Base-by-base conservation (phyloP, 2,888 invertebrate species). In the Parelbella ahira region DNA sequence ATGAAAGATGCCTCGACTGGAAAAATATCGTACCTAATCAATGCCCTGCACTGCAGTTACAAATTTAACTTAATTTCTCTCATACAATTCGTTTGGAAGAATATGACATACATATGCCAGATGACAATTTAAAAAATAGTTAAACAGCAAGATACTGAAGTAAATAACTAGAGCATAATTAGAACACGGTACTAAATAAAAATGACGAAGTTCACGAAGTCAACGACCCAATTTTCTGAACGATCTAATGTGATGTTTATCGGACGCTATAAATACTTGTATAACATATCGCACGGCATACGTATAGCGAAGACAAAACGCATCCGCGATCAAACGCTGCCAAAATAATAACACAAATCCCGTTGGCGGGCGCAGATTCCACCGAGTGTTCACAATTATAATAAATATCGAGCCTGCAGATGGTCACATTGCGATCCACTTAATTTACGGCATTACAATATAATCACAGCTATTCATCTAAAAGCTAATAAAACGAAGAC, bases 301-400 rank as follows among this genome's bases (percentile, higher is more conserved):
- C 4, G 15, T 15, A 68, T 60, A 65, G 59, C 55, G 49, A 64
- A 75, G 61, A 74, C 75, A 74, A 77, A 80, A 74, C 66, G 71
- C 75, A 79, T 78, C 77, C 75, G 76, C 59, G 66, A 68, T 71
- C 67, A 63, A 54, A 62, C 65, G 70, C 60, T 79, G 79, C 80
- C 79, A 78, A 76, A 77, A 72, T 72, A 66, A 76, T 76, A 75
- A 71, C 56, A 71, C 68, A 71, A 56, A 52, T 45, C 50, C 53
- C 51, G 64, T 67, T 66, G 54, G 60, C 51, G 48, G 53, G 49
- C 44, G 38, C 45, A 45, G 24, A 44, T 49, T 32, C 12, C 19
- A 45, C 48, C 38, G 37, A 49, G 36, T 62, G 60, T 64, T 66
- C 63, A 61, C 58, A 60, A 62, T 63, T 56, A 55, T 52, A 58